phyloP scores from a whole-genome alignment of 2,888 invertebrate species.

The Lobophora halterata region DNA sequence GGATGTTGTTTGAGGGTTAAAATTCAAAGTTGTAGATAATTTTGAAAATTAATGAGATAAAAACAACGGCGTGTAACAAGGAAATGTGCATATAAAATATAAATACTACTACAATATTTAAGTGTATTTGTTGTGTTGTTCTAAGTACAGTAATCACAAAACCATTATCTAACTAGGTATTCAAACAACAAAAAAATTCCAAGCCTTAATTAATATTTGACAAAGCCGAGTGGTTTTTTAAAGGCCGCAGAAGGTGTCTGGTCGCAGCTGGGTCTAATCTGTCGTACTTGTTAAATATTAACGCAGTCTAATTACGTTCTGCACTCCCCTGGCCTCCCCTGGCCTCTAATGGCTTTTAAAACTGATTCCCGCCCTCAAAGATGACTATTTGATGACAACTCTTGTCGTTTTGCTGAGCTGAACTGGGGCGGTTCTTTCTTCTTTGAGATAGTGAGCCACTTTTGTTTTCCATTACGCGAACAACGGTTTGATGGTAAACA shows the following conservation, averaged over 20 bases:
- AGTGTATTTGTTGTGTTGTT: too few relatives aligned
- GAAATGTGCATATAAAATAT: too few relatives aligned
- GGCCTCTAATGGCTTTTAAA: conserved; percentile 79
- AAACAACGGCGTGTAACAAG: too few relatives aligned
- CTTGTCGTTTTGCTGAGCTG: conserved; percentile 53
- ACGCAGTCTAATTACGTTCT: conserved; percentile 77
- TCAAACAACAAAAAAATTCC: conserved; percentile 42
- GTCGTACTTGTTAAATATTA: conserved; percentile 80
- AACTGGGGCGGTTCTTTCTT: conserved; percentile 36
- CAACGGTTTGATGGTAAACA: too few relatives aligned
- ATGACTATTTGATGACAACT: conserved; percentile 81
- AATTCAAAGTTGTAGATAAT: too few relatives aligned
- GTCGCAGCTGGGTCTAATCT: conserved; percentile 75
- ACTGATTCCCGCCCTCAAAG: conserved; percentile 76
- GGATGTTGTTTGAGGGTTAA: too few relatives aligned
- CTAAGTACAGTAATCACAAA: conserved; percentile 38
- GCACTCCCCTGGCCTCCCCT: conserved; percentile 35
- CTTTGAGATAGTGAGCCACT: conserved; percentile 13
- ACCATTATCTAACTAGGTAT: too few relatives aligned
- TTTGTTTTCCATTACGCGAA: conserved; percentile 11
- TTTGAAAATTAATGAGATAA: conserved; percentile 51
- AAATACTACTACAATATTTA: too few relatives aligned
- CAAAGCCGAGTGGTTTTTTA: conserved; percentile 69
- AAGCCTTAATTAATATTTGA: conserved; percentile 72
- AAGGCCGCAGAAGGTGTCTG: conserved; percentile 65